Evolutionary conservation across 2,113 vertebrate species (phyloP), one percentile per base, ranked within the genome.

Genomic region (Melanotaenia duboulayi): DNA sequence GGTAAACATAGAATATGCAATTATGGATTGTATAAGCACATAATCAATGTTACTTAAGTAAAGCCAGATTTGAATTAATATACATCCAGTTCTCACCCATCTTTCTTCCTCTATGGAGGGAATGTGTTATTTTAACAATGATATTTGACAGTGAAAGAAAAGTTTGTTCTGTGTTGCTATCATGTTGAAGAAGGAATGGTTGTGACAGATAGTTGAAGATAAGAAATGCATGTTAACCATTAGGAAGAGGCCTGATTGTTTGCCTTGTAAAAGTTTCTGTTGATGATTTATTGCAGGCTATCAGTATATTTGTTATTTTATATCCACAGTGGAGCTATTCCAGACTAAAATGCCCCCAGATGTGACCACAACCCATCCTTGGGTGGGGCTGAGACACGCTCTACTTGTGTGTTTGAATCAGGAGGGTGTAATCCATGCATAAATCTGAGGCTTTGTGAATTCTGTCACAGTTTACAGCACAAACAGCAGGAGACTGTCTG

Each of bases 311-410:
- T 75, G 48, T 52, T 71, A 6, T 4, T 14, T 49, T 0, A 58
- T 19, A 32, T 70, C 49, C 62, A 77, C 51, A 71, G 23, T 68
- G 65, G 25, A 71, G 22, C 39, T 56, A 25, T 74, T 60, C 49
- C 78, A 79, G 65, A 76, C 55, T 75, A 74, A 82, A 87, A 83
- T 76, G 64, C 60, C 76, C 67, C 54, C 73, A 63, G 24, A 67
- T 46, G 44, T 39, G 62, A 57, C 23, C 50, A 46, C 25, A 32
- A 58, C 2, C 62, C 62, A 44, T 40, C 48, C 48, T 65, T 13
- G 77, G 86, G 67, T 83, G 83, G 74, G 73, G 74, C 72, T 32
- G 39, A 44, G 46, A 25, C 39, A 51, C 19, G 4, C 40, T 56
- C 42, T 58, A n/a, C 40, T 37, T 55, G 23, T 28, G 51, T 46